Conservation (phyloP, 2,797 vertebrate genomes). For the Alcedo quadribrachys region DNA sequence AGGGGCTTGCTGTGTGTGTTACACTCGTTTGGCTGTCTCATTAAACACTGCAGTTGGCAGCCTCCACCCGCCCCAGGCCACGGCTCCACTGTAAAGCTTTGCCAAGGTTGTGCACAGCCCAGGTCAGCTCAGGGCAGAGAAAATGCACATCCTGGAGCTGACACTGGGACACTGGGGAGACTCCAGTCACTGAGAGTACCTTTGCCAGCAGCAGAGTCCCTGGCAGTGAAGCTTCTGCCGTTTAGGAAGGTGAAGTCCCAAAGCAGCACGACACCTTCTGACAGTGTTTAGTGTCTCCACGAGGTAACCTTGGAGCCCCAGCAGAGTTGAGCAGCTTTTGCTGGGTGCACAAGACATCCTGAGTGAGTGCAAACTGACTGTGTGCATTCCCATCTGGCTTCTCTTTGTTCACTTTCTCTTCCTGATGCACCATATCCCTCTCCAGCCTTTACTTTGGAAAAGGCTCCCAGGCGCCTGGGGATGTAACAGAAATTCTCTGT, state of each 20-base stretch:
- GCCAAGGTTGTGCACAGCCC: conserved; percentile 22
- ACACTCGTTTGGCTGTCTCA: conserved; percentile 51
- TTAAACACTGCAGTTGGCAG: conserved; percentile 53
- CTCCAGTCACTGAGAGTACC: neutral
- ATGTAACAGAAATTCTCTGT: conserved; percentile 67
- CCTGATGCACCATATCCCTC: neutral
- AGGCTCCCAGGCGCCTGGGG: conserved; percentile 44
- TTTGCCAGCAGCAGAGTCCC: neutral
- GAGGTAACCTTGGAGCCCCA: neutral
- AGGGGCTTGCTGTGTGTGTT: conserved; percentile 14
- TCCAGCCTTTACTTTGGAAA: conserved; percentile 37
- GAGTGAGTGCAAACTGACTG: neutral
- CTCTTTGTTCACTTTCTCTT: conserved; percentile 60
- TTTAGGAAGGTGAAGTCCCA: neutral
- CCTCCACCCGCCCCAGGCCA: conserved; percentile 17
- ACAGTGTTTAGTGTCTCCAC: neutral
- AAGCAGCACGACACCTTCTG: neutral
- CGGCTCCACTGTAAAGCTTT: conserved; percentile 8
- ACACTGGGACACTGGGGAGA: neutral
- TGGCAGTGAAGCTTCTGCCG: neutral
- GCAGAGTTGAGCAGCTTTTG: neutral
- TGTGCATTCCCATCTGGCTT: conserved; percentile 20
- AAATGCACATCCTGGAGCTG: conserved; percentile 14
- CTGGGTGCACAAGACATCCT: neutral
- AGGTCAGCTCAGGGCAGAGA: conserved; percentile 55